Evolutionary conservation across 2,888 invertebrate species (phyloP).

Genomic region (Epiperipatus broadwayi): DNA sequence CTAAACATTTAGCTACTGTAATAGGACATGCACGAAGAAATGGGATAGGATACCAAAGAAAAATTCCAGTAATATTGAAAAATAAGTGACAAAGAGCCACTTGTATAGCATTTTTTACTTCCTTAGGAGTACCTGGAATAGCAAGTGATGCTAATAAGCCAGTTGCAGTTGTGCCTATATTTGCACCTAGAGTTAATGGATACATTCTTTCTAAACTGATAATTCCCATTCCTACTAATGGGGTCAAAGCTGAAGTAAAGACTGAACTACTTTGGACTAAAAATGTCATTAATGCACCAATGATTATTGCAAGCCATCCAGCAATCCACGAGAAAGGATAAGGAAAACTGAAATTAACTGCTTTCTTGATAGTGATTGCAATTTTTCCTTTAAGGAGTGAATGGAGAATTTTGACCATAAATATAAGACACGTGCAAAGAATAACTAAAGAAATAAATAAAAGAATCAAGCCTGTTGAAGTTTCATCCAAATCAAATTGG

Average conservation of each 20-base stretch:
- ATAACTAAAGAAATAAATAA: constrained; percentile 29
- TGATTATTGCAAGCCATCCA: constrained; percentile 35
- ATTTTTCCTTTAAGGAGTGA: constrained; percentile 30
- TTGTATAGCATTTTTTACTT: constrained; percentile 27
- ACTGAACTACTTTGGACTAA: constrained; percentile 38
- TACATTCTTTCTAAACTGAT: constrained; percentile 36
- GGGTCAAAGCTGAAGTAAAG: constrained; percentile 39
- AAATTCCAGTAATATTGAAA: constrained; percentile 36
- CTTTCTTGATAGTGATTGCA: constrained; percentile 28
- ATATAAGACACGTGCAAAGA: constrained; percentile 32
- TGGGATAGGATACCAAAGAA: constrained; percentile 37
- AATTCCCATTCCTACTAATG: constrained; percentile 38
- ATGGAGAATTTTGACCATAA: constrained; percentile 35
- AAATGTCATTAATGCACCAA: constrained; percentile 36
- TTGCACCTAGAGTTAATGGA: constrained; percentile 37
- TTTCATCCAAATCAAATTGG: constrained; percentile 25
- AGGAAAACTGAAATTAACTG: too few species aligned
- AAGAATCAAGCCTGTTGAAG: constrained; percentile 30
- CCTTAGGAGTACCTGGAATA: constrained; percentile 22
- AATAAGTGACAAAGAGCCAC: constrained; percentile 38
- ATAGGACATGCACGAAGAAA: constrained; percentile 33
- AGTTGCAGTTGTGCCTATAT: constrained; percentile 39
- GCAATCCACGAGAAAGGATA: constrained; percentile 30
- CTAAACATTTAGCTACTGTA: constrained; percentile 32
- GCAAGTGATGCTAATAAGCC: constrained; percentile 35